phyloP scores from a whole-genome alignment of 2,113 vertebrate species.

The Heterotilapia buettikoferi region DNA sequence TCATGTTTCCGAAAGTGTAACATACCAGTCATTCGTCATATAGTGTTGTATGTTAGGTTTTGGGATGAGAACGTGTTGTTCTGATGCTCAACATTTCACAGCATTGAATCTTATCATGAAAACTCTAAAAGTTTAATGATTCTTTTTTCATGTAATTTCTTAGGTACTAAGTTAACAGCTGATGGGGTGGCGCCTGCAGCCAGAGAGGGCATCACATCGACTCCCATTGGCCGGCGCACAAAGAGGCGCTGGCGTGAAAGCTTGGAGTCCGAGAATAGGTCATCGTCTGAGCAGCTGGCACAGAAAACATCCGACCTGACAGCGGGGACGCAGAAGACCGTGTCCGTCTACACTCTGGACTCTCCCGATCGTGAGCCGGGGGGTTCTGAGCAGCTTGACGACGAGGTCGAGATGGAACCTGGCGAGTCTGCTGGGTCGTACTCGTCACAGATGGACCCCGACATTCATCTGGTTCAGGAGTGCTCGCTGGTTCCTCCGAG shows the following conservation, averaged over 20 bases:
- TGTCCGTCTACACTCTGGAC: constrained; percentile 19
- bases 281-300: neutral
- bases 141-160: neutral
- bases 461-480: constrained; percentile 35
- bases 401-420: neutral
- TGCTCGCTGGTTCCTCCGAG: neutral
- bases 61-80: neutral
- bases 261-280: neutral
- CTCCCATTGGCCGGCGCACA: neutral
- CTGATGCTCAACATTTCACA: neutral
- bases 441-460: neutral
- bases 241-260: neutral
- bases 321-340: neutral
- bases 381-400: neutral
- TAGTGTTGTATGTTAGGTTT: neutral
- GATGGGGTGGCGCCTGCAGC: neutral
- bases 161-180: neutral
- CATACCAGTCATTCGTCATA: neutral
- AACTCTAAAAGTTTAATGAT: neutral
- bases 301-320: neutral
- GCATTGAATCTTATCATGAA: neutral
- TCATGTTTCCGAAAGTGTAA: neutral
- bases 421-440: neutral
- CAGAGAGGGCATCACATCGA: neutral
- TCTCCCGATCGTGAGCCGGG: constrained; percentile 8